Evolutionary conservation across 2,888 invertebrate genomes (phyloP).

Genomic region (Notocelia uddmanniana): DNA sequence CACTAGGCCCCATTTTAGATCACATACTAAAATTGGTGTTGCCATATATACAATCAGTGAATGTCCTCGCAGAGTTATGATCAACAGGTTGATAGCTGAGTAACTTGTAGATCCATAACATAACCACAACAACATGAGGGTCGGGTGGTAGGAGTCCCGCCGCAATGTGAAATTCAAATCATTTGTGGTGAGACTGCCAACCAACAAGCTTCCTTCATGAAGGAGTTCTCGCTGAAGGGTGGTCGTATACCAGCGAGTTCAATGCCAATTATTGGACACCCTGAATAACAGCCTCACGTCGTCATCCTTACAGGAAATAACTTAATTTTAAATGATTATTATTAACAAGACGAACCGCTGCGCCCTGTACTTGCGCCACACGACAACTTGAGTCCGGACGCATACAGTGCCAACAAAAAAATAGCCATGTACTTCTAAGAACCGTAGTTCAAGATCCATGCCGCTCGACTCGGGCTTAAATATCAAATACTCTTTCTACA

Average conservation of each 20-base stretch:
- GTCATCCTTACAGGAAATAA: no score
- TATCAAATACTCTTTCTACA: conserved; percentile 67
- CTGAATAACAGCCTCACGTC: no score
- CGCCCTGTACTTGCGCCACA: conserved; percentile 59
- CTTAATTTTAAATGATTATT: no score
- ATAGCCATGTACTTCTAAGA: conserved; percentile 66
- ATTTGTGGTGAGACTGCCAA: no score
- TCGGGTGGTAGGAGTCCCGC: no score
- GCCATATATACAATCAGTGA: neutral
- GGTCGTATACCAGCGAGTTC: no score
- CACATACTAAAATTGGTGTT: neutral
- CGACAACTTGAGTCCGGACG: conserved; percentile 71
- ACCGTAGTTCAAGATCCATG: conserved; percentile 81
- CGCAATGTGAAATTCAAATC: no score
- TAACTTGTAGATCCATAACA: neutral
- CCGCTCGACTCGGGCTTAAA: conserved; percentile 63
- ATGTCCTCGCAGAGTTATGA: neutral
- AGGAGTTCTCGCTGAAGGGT: no score
- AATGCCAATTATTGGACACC: no score
- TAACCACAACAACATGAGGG: no score
- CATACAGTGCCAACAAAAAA: conserved; percentile 76
- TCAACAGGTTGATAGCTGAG: neutral
- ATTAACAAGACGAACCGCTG: conserved; percentile 3
- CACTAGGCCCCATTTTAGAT: neutral
- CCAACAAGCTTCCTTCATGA: no score